These are phyloP conservation scores for Huso huso DNA, from an alignment of 2,797 vertebrate species.

Conservation along the genomic window DNA sequence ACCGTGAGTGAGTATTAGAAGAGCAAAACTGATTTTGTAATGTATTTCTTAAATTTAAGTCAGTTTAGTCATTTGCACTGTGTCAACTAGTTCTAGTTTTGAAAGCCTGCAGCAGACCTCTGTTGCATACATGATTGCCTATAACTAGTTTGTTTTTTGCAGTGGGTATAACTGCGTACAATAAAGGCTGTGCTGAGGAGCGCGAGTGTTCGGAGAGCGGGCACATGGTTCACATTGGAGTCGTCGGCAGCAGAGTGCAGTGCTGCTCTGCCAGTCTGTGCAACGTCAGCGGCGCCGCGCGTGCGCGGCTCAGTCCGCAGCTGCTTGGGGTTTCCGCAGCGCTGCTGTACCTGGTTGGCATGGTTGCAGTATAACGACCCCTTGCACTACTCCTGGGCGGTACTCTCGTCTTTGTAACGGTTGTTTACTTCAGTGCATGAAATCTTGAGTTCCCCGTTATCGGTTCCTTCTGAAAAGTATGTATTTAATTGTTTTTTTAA, in stretches of 20 bases:
- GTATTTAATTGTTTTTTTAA: background rate
- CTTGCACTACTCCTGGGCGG: background rate
- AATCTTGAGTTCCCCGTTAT: background rate
- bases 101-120: no score
- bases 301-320: background rate
- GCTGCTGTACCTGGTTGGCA: background rate
- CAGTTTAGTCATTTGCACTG: no score
- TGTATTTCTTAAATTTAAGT: background rate
- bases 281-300: background rate
- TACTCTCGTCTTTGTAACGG: no score
- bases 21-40: background rate
- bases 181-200: background rate
- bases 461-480: background rate
- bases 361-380: background rate
- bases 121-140: no score
- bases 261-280: background rate
- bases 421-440: background rate
- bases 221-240: background rate
- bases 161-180: conserved; percentile 2
- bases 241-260: background rate
- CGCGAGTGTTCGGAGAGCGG: background rate
- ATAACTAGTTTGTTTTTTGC: background rate
- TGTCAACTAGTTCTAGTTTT: no score
- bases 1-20: background rate
- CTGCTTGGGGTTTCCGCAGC: background rate